phyloP scores from a whole-genome alignment of 1,140 invertebrate genomes.

The Drosophila subobscura region DNA sequence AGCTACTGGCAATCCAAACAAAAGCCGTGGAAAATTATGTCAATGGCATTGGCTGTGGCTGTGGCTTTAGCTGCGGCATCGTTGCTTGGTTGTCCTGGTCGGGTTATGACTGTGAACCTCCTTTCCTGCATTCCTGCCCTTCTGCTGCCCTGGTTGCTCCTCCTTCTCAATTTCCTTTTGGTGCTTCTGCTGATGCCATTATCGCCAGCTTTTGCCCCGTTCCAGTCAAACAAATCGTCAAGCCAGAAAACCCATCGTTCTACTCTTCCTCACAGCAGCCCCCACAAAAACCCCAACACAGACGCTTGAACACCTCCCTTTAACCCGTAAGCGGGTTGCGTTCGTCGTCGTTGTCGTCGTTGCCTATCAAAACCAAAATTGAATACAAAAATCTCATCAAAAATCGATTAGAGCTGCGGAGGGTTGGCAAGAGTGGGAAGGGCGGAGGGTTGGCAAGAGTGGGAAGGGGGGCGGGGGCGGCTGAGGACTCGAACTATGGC shows the following conservation, averaged over 20 bases:
- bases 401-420: constrained; percentile 71
- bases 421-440: background rate
- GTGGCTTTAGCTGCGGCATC: constrained; percentile 2
- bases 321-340: constrained; percentile 3
- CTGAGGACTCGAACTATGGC: constrained; percentile 7
- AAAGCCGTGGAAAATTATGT: constrained; percentile 64
- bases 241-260: too few species aligned
- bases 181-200: background rate
- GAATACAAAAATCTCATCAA: constrained; percentile 80
- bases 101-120: background rate
- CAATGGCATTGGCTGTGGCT: constrained; percentile 30
- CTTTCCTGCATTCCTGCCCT: background rate
- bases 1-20: constrained; percentile 50
- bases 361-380: constrained; percentile 75
- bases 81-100: constrained; percentile 55
- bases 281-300: background rate
- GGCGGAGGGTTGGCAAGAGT: too few species aligned
- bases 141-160: background rate
- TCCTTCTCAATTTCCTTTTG: background rate
- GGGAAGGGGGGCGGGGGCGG: background rate
- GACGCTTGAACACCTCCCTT: too few species aligned
- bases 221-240: too few species aligned
- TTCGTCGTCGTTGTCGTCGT: constrained; percentile 35
- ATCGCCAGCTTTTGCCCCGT: constrained; percentile 6
- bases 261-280: constrained; percentile 1